These are phyloP conservation scores for Bubo scandiacus DNA, from an alignment of 2,113 vertebrate species.

Conservation along the genomic window DNA sequence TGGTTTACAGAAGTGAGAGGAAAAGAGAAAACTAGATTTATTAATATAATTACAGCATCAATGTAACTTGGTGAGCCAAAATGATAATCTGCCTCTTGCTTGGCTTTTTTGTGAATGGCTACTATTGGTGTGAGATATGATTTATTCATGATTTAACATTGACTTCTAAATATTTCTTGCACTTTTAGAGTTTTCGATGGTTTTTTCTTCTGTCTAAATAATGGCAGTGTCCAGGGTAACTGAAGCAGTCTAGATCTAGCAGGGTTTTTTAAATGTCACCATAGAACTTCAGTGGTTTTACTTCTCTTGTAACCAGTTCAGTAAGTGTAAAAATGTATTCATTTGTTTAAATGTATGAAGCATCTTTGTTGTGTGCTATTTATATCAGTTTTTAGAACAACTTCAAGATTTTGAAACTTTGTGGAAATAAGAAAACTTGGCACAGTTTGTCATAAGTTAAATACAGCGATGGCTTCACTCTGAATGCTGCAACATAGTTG, in stretches of 20 bases:
- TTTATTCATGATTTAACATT: neutral
- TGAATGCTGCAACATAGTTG: neutral
- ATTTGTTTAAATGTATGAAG: neutral
- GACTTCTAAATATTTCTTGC: neutral
- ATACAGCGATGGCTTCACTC: neutral
- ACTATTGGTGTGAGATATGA: neutral
- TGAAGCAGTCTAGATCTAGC: neutral
- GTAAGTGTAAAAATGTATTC: neutral
- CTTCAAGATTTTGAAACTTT: conserved; percentile 27
- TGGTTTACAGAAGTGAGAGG: neutral
- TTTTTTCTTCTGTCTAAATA: neutral
- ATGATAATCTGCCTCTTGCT: neutral
- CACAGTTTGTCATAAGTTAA: neutral
- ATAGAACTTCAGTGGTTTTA: neutral
- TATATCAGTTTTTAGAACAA: conserved; percentile 42
- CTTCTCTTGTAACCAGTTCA: neutral
- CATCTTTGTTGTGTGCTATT: conserved; percentile 44
- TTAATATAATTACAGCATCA: neutral
- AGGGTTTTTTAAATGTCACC: neutral
- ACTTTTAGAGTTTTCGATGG: neutral
- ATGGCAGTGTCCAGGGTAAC: neutral
- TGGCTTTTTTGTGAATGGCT: neutral
- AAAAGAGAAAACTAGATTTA: neutral
- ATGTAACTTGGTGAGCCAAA: neutral
- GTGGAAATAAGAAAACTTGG: conserved; percentile 7